Conservation (phyloP, 2,797 vertebrate species). For the Protonibea diacanthus region DNA sequence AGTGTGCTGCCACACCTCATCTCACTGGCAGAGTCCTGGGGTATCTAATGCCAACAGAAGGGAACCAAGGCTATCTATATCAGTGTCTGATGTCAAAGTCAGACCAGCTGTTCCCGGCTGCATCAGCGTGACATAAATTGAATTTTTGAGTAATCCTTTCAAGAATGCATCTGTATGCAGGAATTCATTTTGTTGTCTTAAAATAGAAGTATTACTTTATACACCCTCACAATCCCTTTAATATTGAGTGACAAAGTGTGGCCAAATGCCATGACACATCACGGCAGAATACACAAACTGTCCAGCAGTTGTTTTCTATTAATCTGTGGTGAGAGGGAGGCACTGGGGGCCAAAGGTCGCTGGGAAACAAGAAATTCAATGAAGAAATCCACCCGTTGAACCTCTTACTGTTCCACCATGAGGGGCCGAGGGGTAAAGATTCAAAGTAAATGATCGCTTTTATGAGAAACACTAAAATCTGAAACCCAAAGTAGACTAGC, state of each 20-base stretch:
- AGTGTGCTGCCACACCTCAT: constrained; percentile 75
- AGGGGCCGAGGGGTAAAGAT: constrained; percentile 7
- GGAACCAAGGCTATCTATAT: constrained; percentile 85
- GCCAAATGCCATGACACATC: constrained; percentile 73
- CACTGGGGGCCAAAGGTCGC: constrained; percentile 53
- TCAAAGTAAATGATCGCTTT: constrained; percentile 59
- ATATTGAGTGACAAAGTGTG: constrained; percentile 75
- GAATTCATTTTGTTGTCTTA: constrained; percentile 83
- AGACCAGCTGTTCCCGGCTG: constrained; percentile 84
- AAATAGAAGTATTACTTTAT: constrained; percentile 83
- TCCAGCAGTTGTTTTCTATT: constrained; percentile 75
- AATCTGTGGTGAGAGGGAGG: constrained; percentile 36
- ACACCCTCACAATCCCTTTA: constrained; percentile 74
- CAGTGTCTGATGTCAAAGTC: constrained; percentile 85
- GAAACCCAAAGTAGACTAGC: constrained; percentile 30
- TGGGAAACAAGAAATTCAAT: constrained; percentile 61
- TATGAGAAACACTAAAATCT: constrained; percentile 48
- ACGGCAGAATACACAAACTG: constrained; percentile 71
- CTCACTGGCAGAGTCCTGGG: constrained; percentile 71
- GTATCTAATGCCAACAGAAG: constrained; percentile 80
- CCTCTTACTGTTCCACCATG: constrained; percentile 16
- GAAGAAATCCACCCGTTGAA: constrained; percentile 48
- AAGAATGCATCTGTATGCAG: constrained; percentile 84
- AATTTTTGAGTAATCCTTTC: constrained; percentile 86
- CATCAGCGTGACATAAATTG: constrained; percentile 81